Evolutionary conservation across 2,888 invertebrate species (phyloP), one percentile per base, ranked within the genome.

Genomic region (Endomychus coccineus): DNA sequence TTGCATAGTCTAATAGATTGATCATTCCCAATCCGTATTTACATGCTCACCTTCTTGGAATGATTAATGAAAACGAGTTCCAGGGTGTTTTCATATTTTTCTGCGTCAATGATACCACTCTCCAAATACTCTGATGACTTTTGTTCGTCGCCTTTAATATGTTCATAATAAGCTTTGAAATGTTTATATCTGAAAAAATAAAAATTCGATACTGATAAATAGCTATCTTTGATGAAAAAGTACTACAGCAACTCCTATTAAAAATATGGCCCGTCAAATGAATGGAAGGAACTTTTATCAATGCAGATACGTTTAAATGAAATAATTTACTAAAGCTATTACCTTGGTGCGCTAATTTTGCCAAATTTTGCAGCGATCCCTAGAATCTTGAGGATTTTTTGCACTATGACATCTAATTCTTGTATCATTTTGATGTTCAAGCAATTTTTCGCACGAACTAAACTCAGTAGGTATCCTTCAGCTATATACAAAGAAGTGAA

Each of bases 391-490:
- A 63, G 52, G 10, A 55, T 45, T 2, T 39, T 38, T 34, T 50
- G 45, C 28, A 63, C 58, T 11, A 56, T 53, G 2, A 19, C 22
- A 11, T 54, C 44, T 21, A 58, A 51, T 4, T 43, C 36, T 2
- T 40, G 23, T 27, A 59, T 34, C 4, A 42, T 41, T 10, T 34
- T 27, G 1, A 50, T 35, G 32, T 53, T 52, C 16, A 48, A 46
- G 10, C 41, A 43, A 34, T 52, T 50, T 38, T 48, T 52, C 41
- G 49, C 46, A 16, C 34, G 56, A 52, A 74, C 73, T 21, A 74
- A 59, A 21, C 56, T 61, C 39, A 74, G 67, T 1, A 75, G 51
- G 11, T 72, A 56, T 1, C 73, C 73, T 51, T 77, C 77, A 1
- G 72, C 58, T 33, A 70, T 56, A 42, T 71, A 67, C 13, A 71